Evolutionary conservation across 2,113 vertebrate species (phyloP).

Genomic region (Brevimyrus niger): DNA sequence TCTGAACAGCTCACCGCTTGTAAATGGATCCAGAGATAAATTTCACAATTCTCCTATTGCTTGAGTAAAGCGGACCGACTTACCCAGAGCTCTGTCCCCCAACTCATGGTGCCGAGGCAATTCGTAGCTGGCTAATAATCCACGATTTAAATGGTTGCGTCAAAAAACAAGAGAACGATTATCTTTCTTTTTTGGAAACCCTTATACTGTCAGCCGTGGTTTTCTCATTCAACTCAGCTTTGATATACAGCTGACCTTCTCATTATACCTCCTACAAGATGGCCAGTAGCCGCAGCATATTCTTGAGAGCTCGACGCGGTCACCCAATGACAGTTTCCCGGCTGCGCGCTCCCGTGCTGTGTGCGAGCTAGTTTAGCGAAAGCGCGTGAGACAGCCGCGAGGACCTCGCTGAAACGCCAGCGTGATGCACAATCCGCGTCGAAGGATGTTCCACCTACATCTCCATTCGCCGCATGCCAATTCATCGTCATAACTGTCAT

Average conservation of each 20-base stretch:
- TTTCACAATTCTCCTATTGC: not conserved
- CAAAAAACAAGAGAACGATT: not conserved
- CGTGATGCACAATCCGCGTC: not conserved
- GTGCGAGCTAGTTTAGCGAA: not conserved
- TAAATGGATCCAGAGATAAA: not conserved
- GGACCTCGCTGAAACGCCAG: not conserved
- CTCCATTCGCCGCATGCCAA: not conserved
- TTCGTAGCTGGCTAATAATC: conserved; percentile 10
- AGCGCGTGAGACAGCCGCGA: not conserved
- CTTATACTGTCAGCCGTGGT: not conserved
- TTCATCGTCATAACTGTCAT: not conserved
- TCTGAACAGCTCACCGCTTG: not conserved
- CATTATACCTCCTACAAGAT: conserved; percentile 54
- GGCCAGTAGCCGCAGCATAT: conserved; percentile 45
- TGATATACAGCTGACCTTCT: conserved; percentile 34
- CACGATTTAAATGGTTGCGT: conserved; percentile 7
- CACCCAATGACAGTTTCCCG: conserved; percentile 16
- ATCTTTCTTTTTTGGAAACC: not conserved
- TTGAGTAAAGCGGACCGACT: not conserved
- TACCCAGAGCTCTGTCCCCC: conserved; percentile 24
- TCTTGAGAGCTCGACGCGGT: not conserved
- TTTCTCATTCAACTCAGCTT: not conserved
- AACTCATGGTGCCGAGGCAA: conserved; percentile 19
- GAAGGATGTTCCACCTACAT: not conserved
- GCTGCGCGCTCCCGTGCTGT: not conserved